Evolutionary conservation across 2,797 vertebrate species (phyloP), one percentile per base, ranked within the genome.

Genomic region (Erethizon dorsatum): DNA sequence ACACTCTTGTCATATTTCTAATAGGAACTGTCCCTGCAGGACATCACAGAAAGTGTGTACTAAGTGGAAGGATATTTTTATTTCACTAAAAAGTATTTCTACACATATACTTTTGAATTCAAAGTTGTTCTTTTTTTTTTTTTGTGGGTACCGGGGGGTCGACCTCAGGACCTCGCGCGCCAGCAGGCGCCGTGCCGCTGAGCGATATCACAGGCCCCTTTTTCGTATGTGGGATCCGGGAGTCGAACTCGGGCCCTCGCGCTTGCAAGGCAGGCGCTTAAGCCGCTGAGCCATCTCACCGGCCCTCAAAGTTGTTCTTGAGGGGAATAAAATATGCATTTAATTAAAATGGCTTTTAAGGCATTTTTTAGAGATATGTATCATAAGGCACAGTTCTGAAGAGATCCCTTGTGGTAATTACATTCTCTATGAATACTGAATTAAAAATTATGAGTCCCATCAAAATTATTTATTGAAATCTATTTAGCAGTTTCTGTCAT

Each of bases 401-500:
- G 47, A 90, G 88, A 97, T 1, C 3, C 12, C 69, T 13, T 94
- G 93, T 87, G 45, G 45, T 94, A 73, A 78, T 92, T 97, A 50
- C 56, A 13, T 84, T 97, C 2, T 52, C 45, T 67, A 85, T 15
- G 73, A 97, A 59, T 65, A 86, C 45, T 90, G 61, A 87, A 97
- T 97, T 98, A 93, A 95, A 97, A 96, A 89, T 45, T 84, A 6
- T 54, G 88, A 59, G 52, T 93, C 18, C 45, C 96, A 91, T 96
- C 85, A 80, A 90, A 78, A 96, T 97, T 97, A 93, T 94, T 96
- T 96, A 90, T 92, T 97, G 57, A 95, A 94, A 83, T 80, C 22
- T 80, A 61, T 63, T 93, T 91, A 78, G 57, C 67, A 75, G 24
- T 33, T 91, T 91, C 20, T 28, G 45, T 83, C 47, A 59, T 37